Conservation (phyloP, 30 jellyfish, hydroid and myxozoan species). For the Chrysaora quinquecirrha region DNA sequence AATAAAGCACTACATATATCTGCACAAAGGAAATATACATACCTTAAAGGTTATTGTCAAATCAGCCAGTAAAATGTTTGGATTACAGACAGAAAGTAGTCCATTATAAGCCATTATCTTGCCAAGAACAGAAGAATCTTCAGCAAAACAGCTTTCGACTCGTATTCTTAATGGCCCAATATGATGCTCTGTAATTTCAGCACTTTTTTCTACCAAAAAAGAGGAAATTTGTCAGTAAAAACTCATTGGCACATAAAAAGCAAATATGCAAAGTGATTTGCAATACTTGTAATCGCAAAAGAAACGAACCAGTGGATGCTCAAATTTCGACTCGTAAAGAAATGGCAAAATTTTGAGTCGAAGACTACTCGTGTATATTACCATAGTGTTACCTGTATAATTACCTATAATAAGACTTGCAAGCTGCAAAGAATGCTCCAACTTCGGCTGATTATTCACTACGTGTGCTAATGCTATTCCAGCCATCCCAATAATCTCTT, state of each 20-base stretch:
- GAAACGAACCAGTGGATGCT: no score
- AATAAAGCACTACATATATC: no score
- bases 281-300: no score
- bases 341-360: no score
- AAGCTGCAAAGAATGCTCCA: conserved; percentile 8
- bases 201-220: not conserved
- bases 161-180: conserved; percentile 30
- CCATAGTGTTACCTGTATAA: no score
- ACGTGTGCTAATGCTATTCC: conserved; percentile 66
- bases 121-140: conserved; percentile 6
- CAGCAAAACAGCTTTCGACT: not conserved
- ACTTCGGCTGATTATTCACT: conserved; percentile 5
- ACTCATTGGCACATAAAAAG: no score
- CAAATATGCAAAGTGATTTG: no score
- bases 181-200: not conserved
- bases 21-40: no score
- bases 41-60: no score
- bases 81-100: conserved; percentile 36
- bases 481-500: conserved; percentile 40
- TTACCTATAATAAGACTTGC: not conserved
- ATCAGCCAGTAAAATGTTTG: conserved; percentile 21
- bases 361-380: no score
- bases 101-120: conserved; percentile 33
- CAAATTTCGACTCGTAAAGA: no score
- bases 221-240: no score